phyloP scores from a whole-genome alignment of 2,888 invertebrate species.

The Synanthedon tipuliformis region DNA sequence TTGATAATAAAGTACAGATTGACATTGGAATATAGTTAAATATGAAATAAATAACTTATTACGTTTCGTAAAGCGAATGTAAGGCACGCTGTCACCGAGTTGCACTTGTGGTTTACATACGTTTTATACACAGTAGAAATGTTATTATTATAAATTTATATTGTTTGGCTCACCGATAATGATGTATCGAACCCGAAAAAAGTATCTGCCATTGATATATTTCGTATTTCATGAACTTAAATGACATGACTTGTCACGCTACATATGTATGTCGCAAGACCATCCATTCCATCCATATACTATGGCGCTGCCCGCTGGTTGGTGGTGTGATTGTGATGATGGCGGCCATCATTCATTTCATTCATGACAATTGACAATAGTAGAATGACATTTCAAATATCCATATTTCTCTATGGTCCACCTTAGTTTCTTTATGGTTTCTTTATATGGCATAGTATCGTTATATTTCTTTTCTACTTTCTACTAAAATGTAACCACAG shows the following conservation, averaged over 20 bases:
- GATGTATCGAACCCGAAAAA: constrained; percentile 88
- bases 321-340: constrained; percentile 24
- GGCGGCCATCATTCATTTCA: constrained; percentile 37
- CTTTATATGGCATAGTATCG: no score
- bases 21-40: constrained; percentile 5
- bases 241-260: constrained; percentile 77
- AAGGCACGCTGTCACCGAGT: constrained; percentile 46
- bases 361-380: no score
- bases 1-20: not conserved
- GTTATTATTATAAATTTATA: constrained; percentile 16
- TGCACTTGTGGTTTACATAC: constrained; percentile 12
- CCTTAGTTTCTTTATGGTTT: no score
- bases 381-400: no score
- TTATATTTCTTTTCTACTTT: no score
- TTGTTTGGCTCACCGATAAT: constrained; percentile 75
- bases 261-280: constrained; percentile 48
- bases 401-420: no score
- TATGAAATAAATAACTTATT: constrained; percentile 5
- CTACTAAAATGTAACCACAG: no score
- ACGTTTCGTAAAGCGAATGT: constrained; percentile 12
- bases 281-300: no score
- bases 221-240: constrained; percentile 73
- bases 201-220: constrained; percentile 84
- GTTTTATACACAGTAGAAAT: constrained; percentile 23
- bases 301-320: no score